Base-by-base conservation (phyloP, 2,113 vertebrate species). In the Leucoraja erinaceus region DNA sequence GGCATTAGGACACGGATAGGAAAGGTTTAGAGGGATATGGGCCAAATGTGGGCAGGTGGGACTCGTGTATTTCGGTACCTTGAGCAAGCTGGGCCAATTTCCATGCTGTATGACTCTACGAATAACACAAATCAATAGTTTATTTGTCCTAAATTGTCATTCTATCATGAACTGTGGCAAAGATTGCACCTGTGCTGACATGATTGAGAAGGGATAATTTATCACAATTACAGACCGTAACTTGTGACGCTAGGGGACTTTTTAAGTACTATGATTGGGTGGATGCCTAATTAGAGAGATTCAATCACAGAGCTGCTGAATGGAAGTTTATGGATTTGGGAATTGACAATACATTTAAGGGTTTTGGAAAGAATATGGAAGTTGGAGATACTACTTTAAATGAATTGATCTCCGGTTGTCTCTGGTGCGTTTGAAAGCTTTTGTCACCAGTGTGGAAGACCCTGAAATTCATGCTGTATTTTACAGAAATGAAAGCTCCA, bases 351-450 rank as follows among this genome's bases (percentile, higher is more conserved):
- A 75, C 28, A 18, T 81, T 59, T 54, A 56, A 83, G 54, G 79
- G 11, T 25, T 83, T 59, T 83, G 79, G 54, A 83, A 54, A 83
- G 83, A 59, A 86, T n/a, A 86, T 5, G 5, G 83, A 86, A 47
- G 79, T 83, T 54, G 47, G 47, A 25, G 12, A n/a, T 86, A 86
- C 10, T 86, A 86, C 10, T 86, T 86, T 86, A 25, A 86, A 86
- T 86, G 16, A 31, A 59, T 7, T 86, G 59, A 63, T 63, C 14
- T 61, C 11, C 54, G 16, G 83, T 59, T 61, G 9, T 59, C 25
- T 61, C 54, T 28, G 10, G 54, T 59, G 54, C 2, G 20, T 56
- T 56, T 47, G 22, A 7, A 54, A 84, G n/a, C 54, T 84, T 84
- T 25, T 61, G 56, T 59, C 10, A n/a, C 54, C 14, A 84, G 54